Evolutionary conservation across 2,888 invertebrate species (phyloP), one percentile per base, ranked within the genome.

Genomic region (Drosophila bunnanda): DNA sequence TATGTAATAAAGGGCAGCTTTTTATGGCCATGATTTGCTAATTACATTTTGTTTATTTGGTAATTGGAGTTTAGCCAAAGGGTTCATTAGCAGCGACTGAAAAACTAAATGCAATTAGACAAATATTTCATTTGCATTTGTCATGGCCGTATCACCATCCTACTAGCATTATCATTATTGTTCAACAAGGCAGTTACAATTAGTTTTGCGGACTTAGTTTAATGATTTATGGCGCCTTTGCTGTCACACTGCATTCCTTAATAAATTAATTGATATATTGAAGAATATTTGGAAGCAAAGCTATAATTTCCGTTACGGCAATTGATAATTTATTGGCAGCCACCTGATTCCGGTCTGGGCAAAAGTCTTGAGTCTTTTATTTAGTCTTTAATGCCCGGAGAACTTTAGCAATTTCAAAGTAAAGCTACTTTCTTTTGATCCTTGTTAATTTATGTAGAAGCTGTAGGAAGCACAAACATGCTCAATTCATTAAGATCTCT

Each of bases 31-130:
- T 55, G 44, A 67, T 38, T 66, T 55, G 55, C 55, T 67, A 67
- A 66, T 66, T 56, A 46, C 55, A 67, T 38, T 67, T 67, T 66
- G 36, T 55, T 70, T 67, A 58, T 52, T 68, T 69, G 58, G 38
- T 70, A 70, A 60, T 60, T 52, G 53, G 38, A 39, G 46, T 48
- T 32, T 22, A 17, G 48, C 61, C 46, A 54, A 61, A 39, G 39
- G 25, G 44, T 62, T 62, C 34, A 62, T 62, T 22, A 25, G 62
- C 32, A 22, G 8, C 39, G 38, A 25, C 38, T 25, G 38, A 66
- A 66, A 66, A 55, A 38, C 15, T 38, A 17, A 20, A 62, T 39
- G 39, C 25, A 46, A 66, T 66, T 67, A 55, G 25, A 10, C 22
- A 32, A 32, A 54, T 54, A 36, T 66, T 66, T 36, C 10, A 17